Evolutionary conservation across 2,888 invertebrate genomes (phyloP).

Genomic region (Tholera decimalis): DNA sequence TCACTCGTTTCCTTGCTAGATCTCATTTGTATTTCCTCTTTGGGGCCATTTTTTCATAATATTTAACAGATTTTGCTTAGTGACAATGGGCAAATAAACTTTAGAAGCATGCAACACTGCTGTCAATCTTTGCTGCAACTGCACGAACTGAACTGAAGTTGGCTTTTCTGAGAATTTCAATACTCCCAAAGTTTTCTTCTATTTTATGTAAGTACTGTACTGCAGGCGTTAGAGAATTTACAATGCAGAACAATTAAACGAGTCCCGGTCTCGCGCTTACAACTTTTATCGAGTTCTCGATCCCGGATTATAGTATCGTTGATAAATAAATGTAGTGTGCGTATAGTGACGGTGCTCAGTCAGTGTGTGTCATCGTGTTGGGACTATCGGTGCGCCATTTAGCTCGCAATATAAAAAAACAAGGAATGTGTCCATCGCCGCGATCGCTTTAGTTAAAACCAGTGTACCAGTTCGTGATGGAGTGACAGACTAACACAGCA

Average conservation of each 20-base stretch:
- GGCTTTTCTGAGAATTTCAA: slow-evolving; percentile 82
- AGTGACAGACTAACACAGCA: slow-evolving; percentile 77
- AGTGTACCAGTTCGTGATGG: slow-evolving; percentile 81
- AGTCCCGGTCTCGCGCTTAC: slow-evolving; percentile 64
- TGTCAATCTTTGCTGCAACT: slow-evolving; percentile 38
- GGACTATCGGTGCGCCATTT: slow-evolving; percentile 87
- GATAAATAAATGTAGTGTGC: slow-evolving; percentile 76
- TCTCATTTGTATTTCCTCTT: no score
- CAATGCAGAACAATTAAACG: slow-evolving; percentile 69
- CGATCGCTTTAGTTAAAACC: slow-evolving; percentile 71
- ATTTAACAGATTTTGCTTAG: background rate
- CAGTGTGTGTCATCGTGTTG: slow-evolving; percentile 87
- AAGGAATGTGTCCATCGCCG: slow-evolving; percentile 82
- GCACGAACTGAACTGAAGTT: slow-evolving; percentile 79
- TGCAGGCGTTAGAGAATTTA: slow-evolving; percentile 76
- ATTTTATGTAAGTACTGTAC: slow-evolving; percentile 85
- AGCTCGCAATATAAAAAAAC: slow-evolving; percentile 79
- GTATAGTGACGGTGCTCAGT: slow-evolving; percentile 73
- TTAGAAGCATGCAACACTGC: slow-evolving; percentile 35
- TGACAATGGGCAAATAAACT: slow-evolving; percentile 20
- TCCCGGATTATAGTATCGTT: slow-evolving; percentile 66
- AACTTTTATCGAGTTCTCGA: slow-evolving; percentile 64
- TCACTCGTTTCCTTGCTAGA: background rate
- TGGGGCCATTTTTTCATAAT: no score
- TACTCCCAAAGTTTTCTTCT: slow-evolving; percentile 82